These are phyloP conservation scores for Acanthosepion esculentum DNA, from an alignment of 2,888 invertebrate species.

Conservation along the genomic window DNA sequence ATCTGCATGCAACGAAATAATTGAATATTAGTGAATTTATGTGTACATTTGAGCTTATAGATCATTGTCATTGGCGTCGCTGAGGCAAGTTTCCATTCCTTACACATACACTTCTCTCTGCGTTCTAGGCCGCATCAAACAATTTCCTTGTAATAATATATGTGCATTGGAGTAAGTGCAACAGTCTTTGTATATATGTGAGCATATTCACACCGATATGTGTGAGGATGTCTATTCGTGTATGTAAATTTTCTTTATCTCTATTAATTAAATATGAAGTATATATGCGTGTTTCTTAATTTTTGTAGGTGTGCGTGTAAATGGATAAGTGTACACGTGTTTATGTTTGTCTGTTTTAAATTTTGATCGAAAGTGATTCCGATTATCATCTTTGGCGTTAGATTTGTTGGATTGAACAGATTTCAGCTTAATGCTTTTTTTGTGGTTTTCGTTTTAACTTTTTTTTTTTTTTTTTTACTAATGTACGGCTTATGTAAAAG, in stretches of 20 bases:
- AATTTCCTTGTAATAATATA: background rate
- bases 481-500: too few species aligned
- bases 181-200: background rate
- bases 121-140: background rate
- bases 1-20: background rate
- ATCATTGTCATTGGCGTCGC: background rate
- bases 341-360: too few species aligned
- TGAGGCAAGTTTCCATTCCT: background rate
- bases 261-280: too few species aligned
- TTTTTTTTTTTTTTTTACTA: too few species aligned
- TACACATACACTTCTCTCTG: background rate
- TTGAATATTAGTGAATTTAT: constrained; percentile 23
- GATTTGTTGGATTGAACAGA: too few species aligned
- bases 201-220: background rate
- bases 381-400: too few species aligned
- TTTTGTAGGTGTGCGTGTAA: too few species aligned
- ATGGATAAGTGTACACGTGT: too few species aligned
- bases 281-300: too few species aligned
- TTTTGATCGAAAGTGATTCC: too few species aligned
- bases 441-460: too few species aligned
- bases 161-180: background rate
- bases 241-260: background rate
- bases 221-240: background rate
- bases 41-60: constrained; percentile 7
- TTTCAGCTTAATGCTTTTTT: too few species aligned